Base-by-base conservation (phyloP, 2,888 invertebrate genomes). In the Eupithecia dodoneata region DNA sequence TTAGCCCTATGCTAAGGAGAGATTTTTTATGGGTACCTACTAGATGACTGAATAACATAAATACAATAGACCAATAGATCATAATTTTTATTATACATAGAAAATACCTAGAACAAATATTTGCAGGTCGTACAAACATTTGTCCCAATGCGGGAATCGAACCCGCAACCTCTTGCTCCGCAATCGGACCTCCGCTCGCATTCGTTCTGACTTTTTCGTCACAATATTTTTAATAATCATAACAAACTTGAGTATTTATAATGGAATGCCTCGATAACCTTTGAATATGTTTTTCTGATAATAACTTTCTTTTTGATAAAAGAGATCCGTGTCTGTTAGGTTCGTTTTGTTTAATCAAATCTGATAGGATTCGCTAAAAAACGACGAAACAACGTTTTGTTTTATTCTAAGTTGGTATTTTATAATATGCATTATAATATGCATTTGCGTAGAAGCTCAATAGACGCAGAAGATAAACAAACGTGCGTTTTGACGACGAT, bases 271-370 rank as follows among this genome's bases (percentile, higher is more conserved):
- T 15, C 42, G 66, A 66, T 66, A 66, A 66, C 66, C 66, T 66
- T 66, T 66, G 66, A 42, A 66, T 66, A 30, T 30, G 30, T 66
- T 15, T 66, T 66, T 66, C 66, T 66, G 66, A 15, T 41, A 66
- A 4, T 63, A 63, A 63, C 30, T 63, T 63, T 63, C 42, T 66
- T 66, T 42, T 42, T 41, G 66, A 66, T 42, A 66, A 66, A 66
- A 42, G 42, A 42, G 7, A 66, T 42, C 66, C 42, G 42, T 66
- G 42, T 15, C 42, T 42, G 15, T 66, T 13, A 65, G 41, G 10
- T 65, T n/a, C 18, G 30, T 30, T 63, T 12, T 12, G 63, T 12
- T 30, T 18, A 18, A 63, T 63, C 30, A 30, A 63, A 63, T 30
- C 63, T 63, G 18, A 63, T 30, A 63, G 63, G 30, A 63, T 63